These are phyloP conservation scores for Formica selysi DNA, from an alignment of 1,140 invertebrate species.

Conservation along the genomic window DNA sequence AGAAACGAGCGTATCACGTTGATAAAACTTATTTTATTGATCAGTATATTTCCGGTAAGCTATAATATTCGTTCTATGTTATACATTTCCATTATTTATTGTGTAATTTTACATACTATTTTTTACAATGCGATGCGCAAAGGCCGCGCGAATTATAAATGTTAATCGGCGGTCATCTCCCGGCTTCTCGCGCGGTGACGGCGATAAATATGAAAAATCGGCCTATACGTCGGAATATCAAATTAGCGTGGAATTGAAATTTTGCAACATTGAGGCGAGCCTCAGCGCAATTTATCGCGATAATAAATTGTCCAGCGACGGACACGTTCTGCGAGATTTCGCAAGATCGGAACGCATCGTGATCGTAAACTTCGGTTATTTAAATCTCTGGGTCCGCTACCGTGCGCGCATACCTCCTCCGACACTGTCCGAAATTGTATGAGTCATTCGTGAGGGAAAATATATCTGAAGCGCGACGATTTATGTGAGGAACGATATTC, in stretches of 20 bases:
- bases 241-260: constrained; percentile 43
- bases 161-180: constrained; percentile 41
- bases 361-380: constrained; percentile 56
- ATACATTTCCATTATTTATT: too few species aligned
- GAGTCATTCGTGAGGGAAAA: constrained; percentile 10
- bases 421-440: constrained; percentile 42
- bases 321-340: constrained; percentile 1
- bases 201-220: constrained; percentile 50
- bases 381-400: constrained; percentile 49
- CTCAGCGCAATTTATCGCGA: constrained; percentile 39
- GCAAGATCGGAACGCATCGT: constrained; percentile 27
- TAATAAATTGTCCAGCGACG: constrained; percentile 32
- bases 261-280: constrained; percentile 12
- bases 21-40: constrained; percentile 54
- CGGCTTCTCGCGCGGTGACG: neutral
- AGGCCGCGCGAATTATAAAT: constrained; percentile 61
- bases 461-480: constrained; percentile 46
- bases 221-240: neutral
- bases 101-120: too few species aligned
- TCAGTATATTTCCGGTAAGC: neutral
- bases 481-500: constrained; percentile 44
- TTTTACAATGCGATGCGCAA: neutral
- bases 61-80: too few species aligned
- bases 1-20: constrained; percentile 49
- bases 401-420: constrained; percentile 46